Conservation (phyloP, 2,797 vertebrate genomes). For the Myotis pilosus region DNA sequence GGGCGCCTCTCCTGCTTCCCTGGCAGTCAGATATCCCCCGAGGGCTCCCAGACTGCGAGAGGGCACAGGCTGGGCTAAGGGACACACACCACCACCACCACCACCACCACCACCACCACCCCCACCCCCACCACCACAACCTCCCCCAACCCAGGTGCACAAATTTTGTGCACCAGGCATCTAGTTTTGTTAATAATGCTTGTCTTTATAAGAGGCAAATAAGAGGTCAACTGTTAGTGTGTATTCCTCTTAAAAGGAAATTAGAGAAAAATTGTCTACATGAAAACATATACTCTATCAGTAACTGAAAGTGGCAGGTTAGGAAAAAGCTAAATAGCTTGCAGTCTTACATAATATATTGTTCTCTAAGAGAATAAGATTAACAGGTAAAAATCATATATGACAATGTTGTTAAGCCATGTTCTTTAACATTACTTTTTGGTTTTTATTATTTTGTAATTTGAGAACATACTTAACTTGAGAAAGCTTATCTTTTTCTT, state of each 20-base stretch:
- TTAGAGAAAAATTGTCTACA: not conserved
- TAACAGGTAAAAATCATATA: not conserved
- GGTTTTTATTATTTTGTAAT: conserved; percentile 15
- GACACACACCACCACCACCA: no score
- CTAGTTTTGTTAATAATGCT: not conserved
- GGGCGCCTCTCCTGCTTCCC: no score
- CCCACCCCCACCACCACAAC: no score
- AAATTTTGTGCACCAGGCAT: no score
- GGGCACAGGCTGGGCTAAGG: no score
- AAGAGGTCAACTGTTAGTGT: not conserved
- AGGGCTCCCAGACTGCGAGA: no score
- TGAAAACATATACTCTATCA: not conserved
- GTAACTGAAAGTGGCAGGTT: not conserved
- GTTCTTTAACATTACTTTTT: not conserved
- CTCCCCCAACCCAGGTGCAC: no score
- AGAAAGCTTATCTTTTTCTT: not conserved
- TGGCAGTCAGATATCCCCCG: no score
- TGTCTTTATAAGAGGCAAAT: not conserved
- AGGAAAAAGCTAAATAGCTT: not conserved
- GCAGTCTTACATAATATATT: not conserved
- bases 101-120: no score
- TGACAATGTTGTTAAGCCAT: not conserved
- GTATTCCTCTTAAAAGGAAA: not conserved
- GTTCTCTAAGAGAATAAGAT: not conserved
- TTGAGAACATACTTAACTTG: not conserved